Evolutionary conservation across 2,797 vertebrate species (phyloP).

Genomic region (Pantherophis vulpinus): DNA sequence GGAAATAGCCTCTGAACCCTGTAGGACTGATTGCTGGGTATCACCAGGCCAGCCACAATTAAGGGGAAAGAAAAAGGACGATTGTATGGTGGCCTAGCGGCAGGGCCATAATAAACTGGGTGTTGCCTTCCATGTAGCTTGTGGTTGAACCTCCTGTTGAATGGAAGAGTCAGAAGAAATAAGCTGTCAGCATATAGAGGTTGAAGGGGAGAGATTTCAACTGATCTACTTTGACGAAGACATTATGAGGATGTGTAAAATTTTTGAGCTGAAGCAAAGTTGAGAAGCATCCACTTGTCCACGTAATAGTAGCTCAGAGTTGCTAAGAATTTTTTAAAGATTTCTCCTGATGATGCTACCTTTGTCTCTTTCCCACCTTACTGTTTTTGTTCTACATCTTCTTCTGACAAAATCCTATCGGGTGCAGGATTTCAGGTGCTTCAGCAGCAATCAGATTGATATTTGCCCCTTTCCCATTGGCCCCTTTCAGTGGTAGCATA

Average conservation of each 20-base stretch:
- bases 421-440: background rate
- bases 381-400: background rate
- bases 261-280: background rate
- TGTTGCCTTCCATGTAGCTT: constrained; percentile 50
- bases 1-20: constrained; percentile 55
- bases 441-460: background rate
- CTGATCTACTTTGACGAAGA: background rate
- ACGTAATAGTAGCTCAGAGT: background rate
- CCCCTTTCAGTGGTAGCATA: background rate
- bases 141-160: constrained; percentile 20
- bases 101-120: constrained; percentile 60
- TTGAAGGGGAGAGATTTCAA: background rate
- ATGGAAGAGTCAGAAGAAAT: constrained; percentile 6
- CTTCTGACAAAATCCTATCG: background rate
- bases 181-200: constrained; percentile 14
- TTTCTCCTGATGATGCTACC: background rate
- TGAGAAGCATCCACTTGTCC: background rate
- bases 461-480: background rate
- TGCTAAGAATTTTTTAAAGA: background rate
- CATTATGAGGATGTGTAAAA: background rate
- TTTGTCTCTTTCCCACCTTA: background rate
- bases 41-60: constrained; percentile 51
- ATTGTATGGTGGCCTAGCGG: constrained; percentile 27
- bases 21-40: constrained; percentile 53
- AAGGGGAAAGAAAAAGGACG: constrained; percentile 39